A percentile compares a stretch with the other conserved stretches of the same genome.
Conservation (phyloP, 1,140 invertebrate genomes). For the Caerostris darwini region DNA sequence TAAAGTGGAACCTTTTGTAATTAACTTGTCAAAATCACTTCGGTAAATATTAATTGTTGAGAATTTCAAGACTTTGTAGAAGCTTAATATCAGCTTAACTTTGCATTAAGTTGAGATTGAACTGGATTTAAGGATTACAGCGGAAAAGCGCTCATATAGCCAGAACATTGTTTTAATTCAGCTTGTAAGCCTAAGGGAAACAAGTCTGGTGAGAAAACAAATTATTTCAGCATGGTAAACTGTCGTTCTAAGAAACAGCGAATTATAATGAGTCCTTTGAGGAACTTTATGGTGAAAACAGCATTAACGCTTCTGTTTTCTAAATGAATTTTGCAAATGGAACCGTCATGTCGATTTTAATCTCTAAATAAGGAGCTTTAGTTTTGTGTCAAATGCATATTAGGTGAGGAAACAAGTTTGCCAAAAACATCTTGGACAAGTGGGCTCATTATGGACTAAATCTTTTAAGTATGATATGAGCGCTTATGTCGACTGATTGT, state of each 20-base stretch:
- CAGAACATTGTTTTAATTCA: background rate
- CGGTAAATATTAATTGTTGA: background rate
- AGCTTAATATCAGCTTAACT: constrained; percentile 1
- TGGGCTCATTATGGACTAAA: no score
- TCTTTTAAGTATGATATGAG: no score
- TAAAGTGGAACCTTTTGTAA: background rate
- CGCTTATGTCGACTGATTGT: no score
- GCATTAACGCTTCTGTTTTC: background rate
- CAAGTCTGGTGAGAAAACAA: background rate
- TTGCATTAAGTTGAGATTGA: background rate
- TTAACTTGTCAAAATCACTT: background rate
- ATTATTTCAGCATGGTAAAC: background rate
- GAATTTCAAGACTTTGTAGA: background rate
- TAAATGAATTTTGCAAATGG: background rate
- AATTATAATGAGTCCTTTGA: background rate
- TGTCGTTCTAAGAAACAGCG: background rate
- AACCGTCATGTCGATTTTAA: background rate
- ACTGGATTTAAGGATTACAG: background rate
- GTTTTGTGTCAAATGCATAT: background rate
- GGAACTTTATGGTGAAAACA: background rate
- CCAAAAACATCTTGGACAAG: no score
- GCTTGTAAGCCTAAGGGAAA: background rate
- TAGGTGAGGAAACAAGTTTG: background rate
- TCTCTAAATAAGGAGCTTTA: background rate
- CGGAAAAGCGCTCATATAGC: background rate